Evolutionary conservation across 2,113 vertebrate genomes (phyloP), one percentile per base, ranked within the genome.

Genomic region (Thamnophis sirtalis): DNA sequence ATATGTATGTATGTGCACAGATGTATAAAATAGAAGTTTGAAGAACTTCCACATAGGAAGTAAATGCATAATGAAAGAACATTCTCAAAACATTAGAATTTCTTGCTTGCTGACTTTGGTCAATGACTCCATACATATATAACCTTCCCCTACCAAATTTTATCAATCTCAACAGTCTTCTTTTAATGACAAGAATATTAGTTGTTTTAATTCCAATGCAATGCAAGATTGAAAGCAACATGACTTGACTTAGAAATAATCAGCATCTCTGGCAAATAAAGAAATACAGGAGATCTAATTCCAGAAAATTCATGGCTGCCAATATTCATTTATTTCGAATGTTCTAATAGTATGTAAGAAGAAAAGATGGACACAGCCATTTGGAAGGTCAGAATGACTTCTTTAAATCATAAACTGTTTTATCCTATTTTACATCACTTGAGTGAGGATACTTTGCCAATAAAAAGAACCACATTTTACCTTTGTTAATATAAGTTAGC

Each of bases 401-500:
- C 51, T 92, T 94, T 91, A n/a, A 54, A 33, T 94, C 95, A 93
- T 96, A 93, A 94, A 90, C 38, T 15, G 89, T 63, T 73, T 80
- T 80, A 90, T 56, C 58, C 60, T 92, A 51, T 28, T 68, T 17
- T n/a, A 5, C 73, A n/a, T 24, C 9, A 93, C 95, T 94, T 54
- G 1, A 87, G 19, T 91, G 89, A 91, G 90, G 68, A n/a, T 26
- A 55, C 55, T 96, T 91, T 94, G 93, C 21, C 80, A 95, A 94
- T 94, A 89, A 92, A 94, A 86, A 90, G 95, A 85, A 63, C 88
- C 94, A 94, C 91, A 93, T 93, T 92, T 93, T 95, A 93, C 92
- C 60, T 89, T 93, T 93, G 94, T 89, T 92, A 96, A 97, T 96
- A 94, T 97, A 95, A 94, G 91, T 95, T 96, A 96, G 95, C 94